Base-by-base conservation (phyloP, 2,888 invertebrate genomes). In the Agonopterix alstromeriana region DNA sequence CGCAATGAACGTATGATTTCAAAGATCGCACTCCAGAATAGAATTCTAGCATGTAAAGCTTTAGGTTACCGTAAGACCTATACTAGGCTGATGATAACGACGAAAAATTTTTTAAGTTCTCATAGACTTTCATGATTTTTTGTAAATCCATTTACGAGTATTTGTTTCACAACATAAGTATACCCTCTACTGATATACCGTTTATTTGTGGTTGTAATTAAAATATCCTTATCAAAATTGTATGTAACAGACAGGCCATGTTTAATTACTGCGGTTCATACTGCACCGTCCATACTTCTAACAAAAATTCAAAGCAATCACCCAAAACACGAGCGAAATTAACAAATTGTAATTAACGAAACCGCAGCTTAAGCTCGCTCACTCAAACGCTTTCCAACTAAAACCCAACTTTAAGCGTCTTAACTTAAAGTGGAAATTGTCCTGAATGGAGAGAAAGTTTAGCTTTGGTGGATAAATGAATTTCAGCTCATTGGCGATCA, bases 401-500 rank as follows among this genome's bases (percentile, higher is more conserved):
- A 62, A 63, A 73, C 65, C 54, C 41, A 47, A 56, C 64, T 45
- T 45, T 62, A 36, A 2, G 0, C 0, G 3, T 0, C 3, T 0
- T 3, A 0, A 0, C 1, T 48, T 59, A 72, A 49, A 52, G 67
- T 58, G 46, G 12, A 48, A 54, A 60, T 63, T 62, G 3, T 43
- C 35, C 38, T 57, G 54, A 12, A 8, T 36, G 1, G 17, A 12
- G 35, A 10, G 8, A 44, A 65, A 68, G 65, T 67, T 11, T 38
- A 49, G 50, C 54, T 56, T 70, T 70, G 70, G 70, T 69, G 68
- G 71, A 83, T 84, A 85, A 85, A 86, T 86, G 83, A 85, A 85
- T 85, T 42, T 77, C 79, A 75, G 77, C 75, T 85, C 82, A 83
- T 85, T 84, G 83, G 67, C 82, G 84, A 86, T 86, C 85, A 86